Evolutionary conservation across 92 coral and sea anemone species (phyloP), one percentile per base, ranked within the genome.

Genomic region (Siderastrea siderea): DNA sequence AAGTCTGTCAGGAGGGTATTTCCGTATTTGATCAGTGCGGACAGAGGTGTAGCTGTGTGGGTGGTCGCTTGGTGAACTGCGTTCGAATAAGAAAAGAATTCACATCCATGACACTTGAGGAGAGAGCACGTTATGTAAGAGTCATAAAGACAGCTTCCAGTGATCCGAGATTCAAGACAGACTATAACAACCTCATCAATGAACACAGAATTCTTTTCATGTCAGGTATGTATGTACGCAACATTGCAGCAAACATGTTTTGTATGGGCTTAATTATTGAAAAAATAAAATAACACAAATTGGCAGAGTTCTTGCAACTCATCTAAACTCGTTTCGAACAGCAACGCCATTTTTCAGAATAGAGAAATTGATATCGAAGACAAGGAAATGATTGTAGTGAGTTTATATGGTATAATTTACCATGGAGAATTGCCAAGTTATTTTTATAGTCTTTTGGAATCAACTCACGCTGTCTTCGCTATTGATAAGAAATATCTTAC

Each of bases 21-120:
- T 72, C 86, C 69, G 65, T 74, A 38, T 65, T 49, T 44, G 98
- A 95, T 82, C 67, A 80, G 16, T 96, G 99, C 84, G 93, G 94
- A 47, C 94, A 95, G 86, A 90, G 92, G 61, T 96, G 99, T 71
- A 62, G 47, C 10, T 96, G 99, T 54, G 75, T 80, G 14, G 82
- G 79, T n/a, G 97, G 95, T 43, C 86, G 59, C 0, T 75, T 92
- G 3, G 84, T 78, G 47, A 60, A 88, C 73, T 94, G 97, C 80
- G 74, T 86, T 14, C 93, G 97, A 4, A 86, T 89, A n/a, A 77
- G 97, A 74, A 87, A 78, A 68, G 95, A 92, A 79, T 92, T 94
- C 74, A 90, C 95, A 1, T 83, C 86, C 47, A 94, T 94, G 97
- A 82, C 84, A 13, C 13, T 48, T 7, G 43, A 6, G 0, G 97